phyloP scores from a whole-genome alignment of 2,888 invertebrate genomes.

The Taenaris catops region DNA sequence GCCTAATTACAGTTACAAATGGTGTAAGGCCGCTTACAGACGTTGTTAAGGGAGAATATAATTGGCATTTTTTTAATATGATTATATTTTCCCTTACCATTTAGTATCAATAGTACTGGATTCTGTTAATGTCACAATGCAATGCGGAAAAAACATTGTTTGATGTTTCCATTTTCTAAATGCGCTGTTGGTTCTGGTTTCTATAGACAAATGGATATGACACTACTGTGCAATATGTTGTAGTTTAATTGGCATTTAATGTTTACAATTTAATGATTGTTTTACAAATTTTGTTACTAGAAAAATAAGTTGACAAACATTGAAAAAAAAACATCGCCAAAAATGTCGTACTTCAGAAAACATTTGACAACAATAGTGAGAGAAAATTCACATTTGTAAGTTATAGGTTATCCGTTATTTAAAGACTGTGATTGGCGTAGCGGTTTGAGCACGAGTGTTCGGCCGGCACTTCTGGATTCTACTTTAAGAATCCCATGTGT shows the following conservation, averaged over 20 bases:
- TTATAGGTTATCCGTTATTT: too few species aligned
- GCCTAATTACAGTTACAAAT: slow-evolving; percentile 54
- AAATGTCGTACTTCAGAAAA: neutral
- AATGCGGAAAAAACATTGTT: slow-evolving; percentile 29
- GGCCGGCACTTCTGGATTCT: too few species aligned
- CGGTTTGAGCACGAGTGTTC: too few species aligned
- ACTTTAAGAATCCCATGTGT: too few species aligned
- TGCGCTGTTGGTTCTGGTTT: slow-evolving; percentile 68
- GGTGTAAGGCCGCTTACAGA: slow-evolving; percentile 30
- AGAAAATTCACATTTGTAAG: too few species aligned
- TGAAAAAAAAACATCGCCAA: slow-evolving; percentile 3
- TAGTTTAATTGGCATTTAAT: slow-evolving; percentile 61
- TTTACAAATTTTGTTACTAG: slow-evolving; percentile 57
- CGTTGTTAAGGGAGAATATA: slow-evolving; percentile 26
- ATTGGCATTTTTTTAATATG: slow-evolving; percentile 14
- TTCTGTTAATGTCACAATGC: slow-evolving; percentile 48
- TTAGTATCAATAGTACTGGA: slow-evolving; percentile 72
- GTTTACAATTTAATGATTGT: slow-evolving; percentile 46
- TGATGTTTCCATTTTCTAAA: slow-evolving; percentile 31
- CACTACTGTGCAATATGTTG: slow-evolving; percentile 31
- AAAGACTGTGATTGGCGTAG: too few species aligned
- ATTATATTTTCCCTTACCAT: slow-evolving; percentile 35
- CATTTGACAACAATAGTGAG: neutral
- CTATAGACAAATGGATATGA: slow-evolving; percentile 55
- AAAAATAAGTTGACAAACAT: slow-evolving; percentile 40